Evolutionary conservation across 2,888 invertebrate genomes (phyloP).

Genomic region (Ceraclea dissimilis): DNA sequence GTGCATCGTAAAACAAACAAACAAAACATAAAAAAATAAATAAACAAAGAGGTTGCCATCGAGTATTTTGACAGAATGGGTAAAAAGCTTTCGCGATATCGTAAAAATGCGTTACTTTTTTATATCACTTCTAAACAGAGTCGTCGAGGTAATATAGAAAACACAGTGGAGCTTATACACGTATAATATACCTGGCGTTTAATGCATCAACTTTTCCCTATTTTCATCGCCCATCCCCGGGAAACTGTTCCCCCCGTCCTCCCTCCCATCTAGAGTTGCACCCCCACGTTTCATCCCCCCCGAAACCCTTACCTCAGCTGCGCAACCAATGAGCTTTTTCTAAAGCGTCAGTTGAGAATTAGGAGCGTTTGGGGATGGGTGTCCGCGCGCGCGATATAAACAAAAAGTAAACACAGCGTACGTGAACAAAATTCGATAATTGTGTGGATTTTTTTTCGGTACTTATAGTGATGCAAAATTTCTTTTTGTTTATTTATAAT

Average conservation of each 20-base stretch:
- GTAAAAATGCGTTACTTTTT: too few species aligned
- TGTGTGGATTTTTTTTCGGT: background rate
- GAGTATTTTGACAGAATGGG: background rate
- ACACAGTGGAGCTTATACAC: background rate
- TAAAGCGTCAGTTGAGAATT: constrained; percentile 18
- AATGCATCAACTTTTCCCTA: constrained; percentile 25
- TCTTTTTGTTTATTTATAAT: background rate
- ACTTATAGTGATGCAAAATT: background rate
- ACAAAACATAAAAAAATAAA: background rate
- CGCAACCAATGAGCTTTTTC: constrained; percentile 21
- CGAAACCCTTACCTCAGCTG: constrained; percentile 9
- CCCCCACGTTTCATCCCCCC: constrained; percentile 10
- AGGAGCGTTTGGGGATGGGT: constrained; percentile 5
- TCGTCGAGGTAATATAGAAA: background rate
- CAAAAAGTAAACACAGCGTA: constrained; percentile 1
- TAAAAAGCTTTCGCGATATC: too few species aligned
- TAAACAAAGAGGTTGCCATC: background rate
- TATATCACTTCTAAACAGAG: background rate
- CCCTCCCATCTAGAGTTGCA: background rate
- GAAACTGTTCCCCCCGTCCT: background rate
- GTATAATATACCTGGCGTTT: constrained; percentile 6
- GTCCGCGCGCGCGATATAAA: constrained; percentile 4
- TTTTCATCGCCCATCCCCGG: constrained; percentile 17
- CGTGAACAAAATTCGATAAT: background rate
- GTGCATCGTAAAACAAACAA: too few species aligned